Evolutionary conservation across 2,888 invertebrate genomes (phyloP).

Genomic region (Volucella inanis): DNA sequence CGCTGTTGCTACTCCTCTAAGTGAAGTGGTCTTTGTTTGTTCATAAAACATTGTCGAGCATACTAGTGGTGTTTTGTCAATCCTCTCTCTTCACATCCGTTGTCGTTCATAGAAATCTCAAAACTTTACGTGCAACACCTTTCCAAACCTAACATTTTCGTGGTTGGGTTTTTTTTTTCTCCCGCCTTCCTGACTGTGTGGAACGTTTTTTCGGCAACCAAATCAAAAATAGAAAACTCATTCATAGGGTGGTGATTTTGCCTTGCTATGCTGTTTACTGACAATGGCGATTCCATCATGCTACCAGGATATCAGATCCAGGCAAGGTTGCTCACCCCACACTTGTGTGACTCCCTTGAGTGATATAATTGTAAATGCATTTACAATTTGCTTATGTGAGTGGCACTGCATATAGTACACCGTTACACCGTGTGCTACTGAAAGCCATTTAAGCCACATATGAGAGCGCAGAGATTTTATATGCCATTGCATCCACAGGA

Average conservation of each 20-base stretch:
- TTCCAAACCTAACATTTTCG: conserved; percentile 18
- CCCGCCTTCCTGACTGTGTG: conserved; percentile 1
- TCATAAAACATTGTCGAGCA: conserved; percentile 38
- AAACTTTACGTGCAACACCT: conserved; percentile 44
- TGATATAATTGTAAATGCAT: conserved; percentile 74
- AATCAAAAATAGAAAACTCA: conserved; percentile 72
- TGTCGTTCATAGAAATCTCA: conserved; percentile 29
- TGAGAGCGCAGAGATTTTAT: conserved; percentile 71
- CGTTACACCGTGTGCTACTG: conserved; percentile 48
- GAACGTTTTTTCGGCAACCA: conserved; percentile 59
- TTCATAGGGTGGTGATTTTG: conserved; percentile 57
- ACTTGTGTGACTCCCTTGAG: conserved; percentile 31
- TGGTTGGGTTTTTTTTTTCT: conserved; percentile 15
- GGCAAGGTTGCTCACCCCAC: conserved; percentile 5
- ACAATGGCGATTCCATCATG: conserved; percentile 53
- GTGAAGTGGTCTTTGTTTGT: conserved; percentile 63
- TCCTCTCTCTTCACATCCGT: neutral
- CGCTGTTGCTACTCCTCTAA: conserved; percentile 51
- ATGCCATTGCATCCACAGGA: conserved; percentile 49
- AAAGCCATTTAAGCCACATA: conserved; percentile 74
- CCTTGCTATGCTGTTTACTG: conserved; percentile 48
- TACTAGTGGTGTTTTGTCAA: neutral
- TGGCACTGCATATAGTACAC: conserved; percentile 27
- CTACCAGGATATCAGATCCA: neutral
- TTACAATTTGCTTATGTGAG: conserved; percentile 70